A percentile compares a stretch with the other conserved stretches of the same genome.
Evolutionary conservation across 2,113 vertebrate species (phyloP).

Genomic region (Podarcis muralis): DNA sequence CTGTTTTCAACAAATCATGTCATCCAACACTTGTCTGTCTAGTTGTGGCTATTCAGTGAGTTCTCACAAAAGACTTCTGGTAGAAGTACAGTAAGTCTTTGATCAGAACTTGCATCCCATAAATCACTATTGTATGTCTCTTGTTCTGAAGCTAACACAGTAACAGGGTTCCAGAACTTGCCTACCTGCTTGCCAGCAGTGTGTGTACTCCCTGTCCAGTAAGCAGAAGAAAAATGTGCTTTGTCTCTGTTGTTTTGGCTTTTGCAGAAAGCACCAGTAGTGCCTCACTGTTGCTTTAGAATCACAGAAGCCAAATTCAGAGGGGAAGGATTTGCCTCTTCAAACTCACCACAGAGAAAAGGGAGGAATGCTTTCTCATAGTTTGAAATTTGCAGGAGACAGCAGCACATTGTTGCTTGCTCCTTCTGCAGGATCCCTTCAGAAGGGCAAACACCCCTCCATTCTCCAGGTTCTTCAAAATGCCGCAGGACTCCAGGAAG

Average conservation of each 20-base stretch:
- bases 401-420: not conserved
- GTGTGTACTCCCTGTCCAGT: not conserved
- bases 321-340: not conserved
- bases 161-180: not conserved
- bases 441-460: not conserved
- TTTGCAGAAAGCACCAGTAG: not conserved
- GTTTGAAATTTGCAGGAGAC: not conserved
- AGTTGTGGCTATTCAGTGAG: not conserved
- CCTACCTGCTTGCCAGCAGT: not conserved
- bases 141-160: not conserved
- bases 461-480: not conserved
- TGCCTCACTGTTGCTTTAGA: not conserved
- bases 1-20: not conserved
- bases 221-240: not conserved
- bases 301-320: not conserved
- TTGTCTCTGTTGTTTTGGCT: not conserved
- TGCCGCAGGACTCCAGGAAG: not conserved
- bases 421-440: not conserved
- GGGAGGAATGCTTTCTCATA: not conserved
- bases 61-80: not conserved
- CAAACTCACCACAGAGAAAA: not conserved
- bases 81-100: not conserved
- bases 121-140: not conserved
- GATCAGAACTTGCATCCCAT: accelerated
- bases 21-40: not conserved